phyloP scores from a whole-genome alignment of 2,113 vertebrate species.

The Cygnus atratus region DNA sequence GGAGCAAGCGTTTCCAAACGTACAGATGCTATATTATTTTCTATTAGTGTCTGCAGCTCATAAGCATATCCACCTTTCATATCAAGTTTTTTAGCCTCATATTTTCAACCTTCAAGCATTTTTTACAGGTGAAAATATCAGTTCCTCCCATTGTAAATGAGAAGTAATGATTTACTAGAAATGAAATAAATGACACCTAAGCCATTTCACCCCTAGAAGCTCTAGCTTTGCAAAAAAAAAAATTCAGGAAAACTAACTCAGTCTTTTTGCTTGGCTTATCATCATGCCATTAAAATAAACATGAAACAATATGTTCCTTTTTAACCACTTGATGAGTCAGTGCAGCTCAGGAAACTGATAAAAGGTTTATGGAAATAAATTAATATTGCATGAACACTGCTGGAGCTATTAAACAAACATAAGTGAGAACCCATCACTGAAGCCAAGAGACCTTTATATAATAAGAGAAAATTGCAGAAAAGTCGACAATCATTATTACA shows the following conservation, averaged over 20 bases:
- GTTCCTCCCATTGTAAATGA: neutral
- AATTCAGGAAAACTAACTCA: neutral
- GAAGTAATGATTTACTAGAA: neutral
- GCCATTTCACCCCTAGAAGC: neutral
- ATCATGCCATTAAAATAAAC: conserved; percentile 25
- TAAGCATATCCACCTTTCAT: neutral
- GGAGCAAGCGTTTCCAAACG: neutral
- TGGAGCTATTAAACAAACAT: conserved; percentile 51
- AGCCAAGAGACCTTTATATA: neutral
- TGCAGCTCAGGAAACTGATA: conserved; percentile 48
- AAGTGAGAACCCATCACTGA: neutral
- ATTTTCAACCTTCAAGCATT: neutral
- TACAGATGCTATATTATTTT: neutral
- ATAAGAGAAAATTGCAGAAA: neutral
- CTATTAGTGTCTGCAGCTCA: neutral
- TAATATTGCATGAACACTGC: conserved; percentile 58
- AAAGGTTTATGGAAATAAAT: conserved; percentile 58
- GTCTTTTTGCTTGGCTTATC: neutral
- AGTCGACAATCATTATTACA: conserved; percentile 33
- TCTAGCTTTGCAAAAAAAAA: neutral
- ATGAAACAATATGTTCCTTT: conserved; percentile 29
- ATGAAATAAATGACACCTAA: neutral
- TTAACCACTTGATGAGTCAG: conserved; percentile 59
- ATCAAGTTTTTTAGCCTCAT: neutral
- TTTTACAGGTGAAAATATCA: neutral